Evolutionary conservation across 2,888 invertebrate genomes (phyloP).

Genomic region (Petrolisthes cinctipes): DNA sequence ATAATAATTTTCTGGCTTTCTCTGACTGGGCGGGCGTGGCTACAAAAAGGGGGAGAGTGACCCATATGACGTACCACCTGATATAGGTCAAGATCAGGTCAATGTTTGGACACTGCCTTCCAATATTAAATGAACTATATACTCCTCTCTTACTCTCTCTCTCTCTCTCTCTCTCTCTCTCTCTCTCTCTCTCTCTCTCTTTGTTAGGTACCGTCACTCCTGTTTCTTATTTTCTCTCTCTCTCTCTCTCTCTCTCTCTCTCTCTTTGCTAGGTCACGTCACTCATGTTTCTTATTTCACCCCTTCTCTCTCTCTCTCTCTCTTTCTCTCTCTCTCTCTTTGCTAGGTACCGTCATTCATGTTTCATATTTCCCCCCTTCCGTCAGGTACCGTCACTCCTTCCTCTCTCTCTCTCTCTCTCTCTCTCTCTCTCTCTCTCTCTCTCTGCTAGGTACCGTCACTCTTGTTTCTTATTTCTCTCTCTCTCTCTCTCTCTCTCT

Average conservation of each 20-base stretch:
- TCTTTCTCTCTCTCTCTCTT: neutral
- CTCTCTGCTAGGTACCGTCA: neutral
- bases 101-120: neutral
- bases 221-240: neutral
- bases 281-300: neutral
- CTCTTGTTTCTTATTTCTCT: neutral
- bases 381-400: no score
- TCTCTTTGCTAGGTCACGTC: neutral
- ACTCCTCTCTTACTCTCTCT: neutral
- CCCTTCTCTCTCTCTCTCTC: neutral
- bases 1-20: no score
- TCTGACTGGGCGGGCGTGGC: no score
- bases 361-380: neutral
- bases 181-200: slow-evolving; percentile 7
- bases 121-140: neutral
- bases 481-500: neutral
- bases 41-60: no score
- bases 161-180: slow-evolving; percentile 7
- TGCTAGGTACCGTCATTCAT: neutral
- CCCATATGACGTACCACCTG: no score
- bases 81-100: no score
- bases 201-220: neutral
- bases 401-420: neutral
- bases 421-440: neutral
- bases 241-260: neutral